A percentile compares a stretch with the other conserved stretches of the same genome.
phyloP scores from a whole-genome alignment of 1,140 invertebrate species.

The Neodiprion pinetum region DNA sequence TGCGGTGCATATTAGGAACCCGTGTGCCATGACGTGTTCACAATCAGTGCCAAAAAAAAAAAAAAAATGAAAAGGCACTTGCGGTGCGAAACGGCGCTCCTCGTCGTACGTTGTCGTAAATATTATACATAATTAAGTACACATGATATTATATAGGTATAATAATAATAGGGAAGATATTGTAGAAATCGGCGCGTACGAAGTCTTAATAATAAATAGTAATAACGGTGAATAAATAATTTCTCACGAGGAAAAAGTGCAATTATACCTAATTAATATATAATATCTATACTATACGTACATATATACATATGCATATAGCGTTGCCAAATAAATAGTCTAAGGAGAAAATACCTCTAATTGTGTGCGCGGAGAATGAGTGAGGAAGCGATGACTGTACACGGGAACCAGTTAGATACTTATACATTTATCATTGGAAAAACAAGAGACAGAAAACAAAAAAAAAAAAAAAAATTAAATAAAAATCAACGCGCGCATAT shows the following conservation, averaged over 20 bases:
- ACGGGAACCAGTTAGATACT: background rate
- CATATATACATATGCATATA: background rate
- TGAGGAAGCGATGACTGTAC: background rate
- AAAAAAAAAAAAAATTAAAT: background rate
- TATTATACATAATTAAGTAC: background rate
- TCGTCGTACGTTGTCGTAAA: background rate
- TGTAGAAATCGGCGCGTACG: background rate
- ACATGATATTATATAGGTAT: too few relatives aligned
- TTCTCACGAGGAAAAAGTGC: constrained; percentile 1
- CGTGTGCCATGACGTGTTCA: constrained; percentile 6
- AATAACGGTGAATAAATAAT: background rate
- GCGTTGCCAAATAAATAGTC: constrained; percentile 2
- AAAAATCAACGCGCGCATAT: background rate
- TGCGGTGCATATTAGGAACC: background rate
- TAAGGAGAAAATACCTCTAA: background rate
- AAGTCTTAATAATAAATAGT: constrained; percentile 1
- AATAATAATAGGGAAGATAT: background rate
- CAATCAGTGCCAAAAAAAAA: background rate
- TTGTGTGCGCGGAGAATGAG: background rate
- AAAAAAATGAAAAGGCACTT: background rate
- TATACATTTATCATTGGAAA: background rate
- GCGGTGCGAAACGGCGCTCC: background rate
- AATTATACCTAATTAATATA: constrained; percentile 2
- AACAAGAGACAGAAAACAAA: background rate
- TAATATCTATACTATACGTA: background rate